phyloP scores from a whole-genome alignment of 2,797 vertebrate species.

The Falco biarmicus region DNA sequence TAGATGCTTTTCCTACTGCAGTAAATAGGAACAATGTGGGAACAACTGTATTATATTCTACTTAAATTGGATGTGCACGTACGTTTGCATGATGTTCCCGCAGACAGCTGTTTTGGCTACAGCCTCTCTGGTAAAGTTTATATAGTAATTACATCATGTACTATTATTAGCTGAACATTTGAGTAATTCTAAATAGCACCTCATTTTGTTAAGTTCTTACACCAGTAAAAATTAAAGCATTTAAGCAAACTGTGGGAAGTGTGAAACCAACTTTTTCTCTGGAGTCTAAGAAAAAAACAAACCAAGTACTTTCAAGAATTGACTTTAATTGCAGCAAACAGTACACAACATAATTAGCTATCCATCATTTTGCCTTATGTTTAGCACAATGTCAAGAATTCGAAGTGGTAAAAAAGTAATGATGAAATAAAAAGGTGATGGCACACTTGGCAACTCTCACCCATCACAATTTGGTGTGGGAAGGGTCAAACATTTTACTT shows the following conservation, averaged over 20 bases:
- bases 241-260: constrained; percentile 25
- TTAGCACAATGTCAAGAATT: not conserved
- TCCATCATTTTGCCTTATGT: not conserved
- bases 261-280: constrained; percentile 11
- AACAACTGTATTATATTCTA: not conserved
- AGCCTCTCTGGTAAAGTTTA: not conserved
- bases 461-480: not conserved
- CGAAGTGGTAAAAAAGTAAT: not conserved
- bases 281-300: not conserved
- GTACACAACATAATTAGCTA: not conserved
- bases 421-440: not conserved
- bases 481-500: not conserved
- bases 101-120: not conserved
- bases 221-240: not conserved
- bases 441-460: not conserved
- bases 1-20: not conserved
- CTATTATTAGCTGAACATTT: not conserved
- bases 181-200: not conserved
- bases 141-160: not conserved
- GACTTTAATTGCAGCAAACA: constrained; percentile 29
- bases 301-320: not conserved
- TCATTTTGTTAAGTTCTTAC: not conserved
- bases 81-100: not conserved
- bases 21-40: not conserved
- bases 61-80: not conserved